Evolutionary conservation across 1,140 invertebrate genomes (phyloP), one percentile per base, ranked within the genome.

Genomic region (Diploscapter pachys): DNA sequence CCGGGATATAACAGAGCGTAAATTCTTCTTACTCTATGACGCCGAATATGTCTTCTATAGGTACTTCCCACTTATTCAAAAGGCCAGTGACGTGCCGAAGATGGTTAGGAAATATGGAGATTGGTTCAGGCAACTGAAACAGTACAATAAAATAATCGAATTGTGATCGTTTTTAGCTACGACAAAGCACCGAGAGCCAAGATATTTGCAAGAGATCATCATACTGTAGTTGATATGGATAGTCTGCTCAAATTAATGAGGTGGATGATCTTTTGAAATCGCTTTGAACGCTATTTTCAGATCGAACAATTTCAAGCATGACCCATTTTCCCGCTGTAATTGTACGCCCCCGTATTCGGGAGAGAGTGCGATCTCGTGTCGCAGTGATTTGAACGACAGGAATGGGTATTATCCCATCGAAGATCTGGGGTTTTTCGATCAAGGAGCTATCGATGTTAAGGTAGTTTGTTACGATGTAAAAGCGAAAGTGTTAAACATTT

Each of bases 1-100:
- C 89, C 91, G 66, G 91, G 90, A 67, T 92, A 92, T 80, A 93
- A 94, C 79, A 86, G 90, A 74, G 91, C 93, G 61, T 89, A 82
- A 31, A 1, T 31, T 31, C 31, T 31, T 31, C 31, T 31, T 31
- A 31, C 31, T 31, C 31, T 31, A 31, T 31, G 31, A 31, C 31
- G 31, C 1, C 31, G 31, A 31, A 1, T 31, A 31, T 31, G 31
- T 31, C 31, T 31, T 31, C 1, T 31, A 31, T 31, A 31, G 31
- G 31, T 89, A 82, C 81, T 92, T 90, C 83, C 74, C 89, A 69
- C 89, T 91, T 76, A 89, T 91, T 82, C 87, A 88, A 85, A 86
- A 90, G 83, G 83, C 88, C 13, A 89, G 90, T 81, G 88, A 89
- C 5, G 76, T 86, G 3, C 86, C 86, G 54, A 88, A 87, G 66